Evolutionary conservation across 2,797 vertebrate genomes (phyloP).

Genomic region (Takifugu rubripes): DNA sequence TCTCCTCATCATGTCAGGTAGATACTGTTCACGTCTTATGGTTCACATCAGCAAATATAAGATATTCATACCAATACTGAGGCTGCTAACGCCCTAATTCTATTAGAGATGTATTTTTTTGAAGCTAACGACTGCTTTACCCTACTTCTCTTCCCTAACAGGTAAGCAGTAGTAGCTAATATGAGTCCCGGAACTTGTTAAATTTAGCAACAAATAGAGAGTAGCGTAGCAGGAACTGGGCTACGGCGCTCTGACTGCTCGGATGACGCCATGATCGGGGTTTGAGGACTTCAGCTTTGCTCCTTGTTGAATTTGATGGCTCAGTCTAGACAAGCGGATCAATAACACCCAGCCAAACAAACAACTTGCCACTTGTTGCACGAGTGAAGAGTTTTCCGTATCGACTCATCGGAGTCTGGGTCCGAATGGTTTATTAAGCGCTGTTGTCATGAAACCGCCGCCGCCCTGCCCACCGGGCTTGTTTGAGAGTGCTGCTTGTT

Average conservation of each 20-base stretch:
- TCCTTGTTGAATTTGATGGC: constrained; percentile 29
- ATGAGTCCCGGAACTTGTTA: too few species aligned
- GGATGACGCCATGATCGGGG: not conserved
- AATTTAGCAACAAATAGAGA: too few species aligned
- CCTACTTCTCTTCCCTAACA: too few species aligned
- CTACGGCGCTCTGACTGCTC: too few species aligned
- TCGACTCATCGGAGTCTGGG: constrained; percentile 23
- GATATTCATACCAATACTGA: too few species aligned
- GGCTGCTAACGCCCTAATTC: too few species aligned
- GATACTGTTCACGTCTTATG: constrained; percentile 5
- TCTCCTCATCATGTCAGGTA: not conserved
- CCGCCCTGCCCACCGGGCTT: constrained; percentile 10
- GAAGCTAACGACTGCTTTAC: too few species aligned
- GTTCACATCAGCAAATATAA: constrained; percentile 4
- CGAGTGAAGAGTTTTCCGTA: constrained; percentile 39
- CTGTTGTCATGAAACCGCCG: constrained; percentile 24
- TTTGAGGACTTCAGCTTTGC: constrained; percentile 17
- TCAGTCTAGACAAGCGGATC: constrained; percentile 48
- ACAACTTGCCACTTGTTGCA: constrained; percentile 21
- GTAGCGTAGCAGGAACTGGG: too few species aligned
- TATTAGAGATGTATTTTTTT: too few species aligned
- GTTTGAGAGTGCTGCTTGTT: constrained; percentile 17
- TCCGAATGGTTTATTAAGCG: constrained; percentile 42
- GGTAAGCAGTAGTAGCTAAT: too few species aligned
- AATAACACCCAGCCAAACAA: constrained; percentile 31